These are phyloP conservation scores for Felis chaus DNA, from an alignment of 2,113 vertebrate species.

Conservation along the genomic window DNA sequence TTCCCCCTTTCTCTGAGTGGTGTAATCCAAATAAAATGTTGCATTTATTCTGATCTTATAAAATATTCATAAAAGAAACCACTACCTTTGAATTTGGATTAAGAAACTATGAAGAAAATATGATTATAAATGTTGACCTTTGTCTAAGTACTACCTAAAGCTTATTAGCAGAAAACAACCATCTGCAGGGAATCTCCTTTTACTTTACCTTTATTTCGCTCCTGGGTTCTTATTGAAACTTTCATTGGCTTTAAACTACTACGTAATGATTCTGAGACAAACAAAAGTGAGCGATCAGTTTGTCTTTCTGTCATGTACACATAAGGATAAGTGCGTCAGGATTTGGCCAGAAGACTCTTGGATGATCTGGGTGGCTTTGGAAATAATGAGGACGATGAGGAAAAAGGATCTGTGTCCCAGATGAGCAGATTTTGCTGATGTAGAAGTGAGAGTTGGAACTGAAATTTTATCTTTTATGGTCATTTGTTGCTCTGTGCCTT, in stretches of 20 bases:
- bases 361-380: neutral
- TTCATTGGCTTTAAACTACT: conserved; percentile 45
- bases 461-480: neutral
- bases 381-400: neutral
- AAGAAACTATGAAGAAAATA: conserved; percentile 74
- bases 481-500: neutral
- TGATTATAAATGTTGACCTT: conserved; percentile 68
- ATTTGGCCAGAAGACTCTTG: neutral
- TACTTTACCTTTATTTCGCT: conserved; percentile 48
- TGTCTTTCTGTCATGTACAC: neutral
- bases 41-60: conserved; percentile 84
- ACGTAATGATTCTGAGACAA: conserved; percentile 33
- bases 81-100: conserved; percentile 83
- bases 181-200: conserved; percentile 4
- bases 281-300: neutral
- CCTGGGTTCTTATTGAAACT: conserved; percentile 57
- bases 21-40: conserved; percentile 82
- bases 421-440: neutral
- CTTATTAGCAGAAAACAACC: conserved; percentile 59
- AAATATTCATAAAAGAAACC: conserved; percentile 86
- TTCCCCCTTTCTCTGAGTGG: conserved; percentile 75
- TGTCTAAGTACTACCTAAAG: conserved; percentile 74
- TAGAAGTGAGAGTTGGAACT: conserved; percentile 13
- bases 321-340: neutral
- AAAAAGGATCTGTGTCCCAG: neutral